Evolutionary conservation across 2,797 vertebrate species (phyloP).

Genomic region (Brachymystax lenok): DNA sequence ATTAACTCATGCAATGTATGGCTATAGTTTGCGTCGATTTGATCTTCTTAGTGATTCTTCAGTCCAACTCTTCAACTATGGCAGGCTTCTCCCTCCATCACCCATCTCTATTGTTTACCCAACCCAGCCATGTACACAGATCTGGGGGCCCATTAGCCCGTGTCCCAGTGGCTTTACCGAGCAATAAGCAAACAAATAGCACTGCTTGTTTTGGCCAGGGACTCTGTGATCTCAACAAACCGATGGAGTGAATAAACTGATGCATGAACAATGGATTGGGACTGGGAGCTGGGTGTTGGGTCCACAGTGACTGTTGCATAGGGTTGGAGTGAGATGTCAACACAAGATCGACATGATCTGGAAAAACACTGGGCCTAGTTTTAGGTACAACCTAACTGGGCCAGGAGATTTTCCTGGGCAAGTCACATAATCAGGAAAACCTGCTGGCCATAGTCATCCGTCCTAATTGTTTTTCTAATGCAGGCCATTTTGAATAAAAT

Average conservation of each 20-base stretch:
- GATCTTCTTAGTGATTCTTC: background rate
- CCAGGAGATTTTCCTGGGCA: background rate
- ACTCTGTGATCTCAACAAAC: constrained; percentile 26
- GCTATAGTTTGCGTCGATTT: background rate
- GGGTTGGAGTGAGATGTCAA: background rate
- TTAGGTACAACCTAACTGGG: background rate
- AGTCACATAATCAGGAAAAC: background rate
- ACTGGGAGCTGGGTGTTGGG: background rate
- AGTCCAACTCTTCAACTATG: background rate
- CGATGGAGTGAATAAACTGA: constrained; percentile 21
- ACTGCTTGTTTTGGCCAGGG: constrained; percentile 29
- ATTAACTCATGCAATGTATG: background rate
- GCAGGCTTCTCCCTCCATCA: constrained; percentile 28
- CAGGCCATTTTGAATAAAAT: background rate
- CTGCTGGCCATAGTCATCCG: background rate
- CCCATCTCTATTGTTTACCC: constrained; percentile 35
- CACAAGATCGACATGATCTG: background rate
- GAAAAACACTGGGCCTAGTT: background rate
- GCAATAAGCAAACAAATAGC: constrained; percentile 51
- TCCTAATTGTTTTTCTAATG: background rate
- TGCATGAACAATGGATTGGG: background rate
- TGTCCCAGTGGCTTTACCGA: constrained; percentile 30
- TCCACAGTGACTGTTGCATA: background rate
- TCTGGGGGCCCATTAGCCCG: constrained; percentile 34
- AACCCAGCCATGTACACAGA: constrained; percentile 35